Evolutionary conservation across 2,113 vertebrate genomes (phyloP).

Genomic region (Actenoides lindsayi): DNA sequence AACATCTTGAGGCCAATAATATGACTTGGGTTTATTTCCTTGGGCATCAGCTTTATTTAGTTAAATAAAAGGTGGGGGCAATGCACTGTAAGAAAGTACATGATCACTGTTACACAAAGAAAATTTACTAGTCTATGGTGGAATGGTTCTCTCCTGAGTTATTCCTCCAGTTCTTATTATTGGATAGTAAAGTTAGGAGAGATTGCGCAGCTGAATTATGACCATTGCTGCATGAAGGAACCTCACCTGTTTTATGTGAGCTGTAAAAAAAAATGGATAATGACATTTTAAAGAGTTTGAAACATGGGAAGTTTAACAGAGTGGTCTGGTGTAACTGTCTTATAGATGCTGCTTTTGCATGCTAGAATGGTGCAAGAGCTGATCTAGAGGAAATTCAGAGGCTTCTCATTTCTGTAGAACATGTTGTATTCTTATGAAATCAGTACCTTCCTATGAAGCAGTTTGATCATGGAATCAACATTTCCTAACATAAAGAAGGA

Average conservation of each 20-base stretch:
- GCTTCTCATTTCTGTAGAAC: neutral
- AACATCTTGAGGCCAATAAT: neutral
- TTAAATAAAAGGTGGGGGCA: neutral
- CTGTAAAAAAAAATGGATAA: conserved; percentile 59
- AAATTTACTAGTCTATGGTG: conserved; percentile 29
- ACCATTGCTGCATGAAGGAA: neutral
- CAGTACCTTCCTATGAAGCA: neutral
- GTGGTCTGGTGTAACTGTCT: neutral
- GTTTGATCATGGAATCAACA: neutral
- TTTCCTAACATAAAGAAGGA: neutral
- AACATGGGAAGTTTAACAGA: conserved; percentile 23
- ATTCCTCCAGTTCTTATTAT: conserved; percentile 28
- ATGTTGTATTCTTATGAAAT: neutral
- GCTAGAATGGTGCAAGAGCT: neutral
- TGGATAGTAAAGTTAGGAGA: conserved; percentile 27
- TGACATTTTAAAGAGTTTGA: conserved; percentile 41
- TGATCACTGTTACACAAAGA: neutral
- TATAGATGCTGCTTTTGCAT: neutral
- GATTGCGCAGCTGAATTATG: conserved; percentile 13
- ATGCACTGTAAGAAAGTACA: neutral
- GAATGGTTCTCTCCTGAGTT: conserved; percentile 27
- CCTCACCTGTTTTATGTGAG: conserved; percentile 41
- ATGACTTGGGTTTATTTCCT: conserved; percentile 24
- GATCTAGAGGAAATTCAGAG: neutral
- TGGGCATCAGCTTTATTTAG: conserved; percentile 6